Evolutionary conservation across 2,888 invertebrate genomes (phyloP).

Genomic region (Atethmia centrago): DNA sequence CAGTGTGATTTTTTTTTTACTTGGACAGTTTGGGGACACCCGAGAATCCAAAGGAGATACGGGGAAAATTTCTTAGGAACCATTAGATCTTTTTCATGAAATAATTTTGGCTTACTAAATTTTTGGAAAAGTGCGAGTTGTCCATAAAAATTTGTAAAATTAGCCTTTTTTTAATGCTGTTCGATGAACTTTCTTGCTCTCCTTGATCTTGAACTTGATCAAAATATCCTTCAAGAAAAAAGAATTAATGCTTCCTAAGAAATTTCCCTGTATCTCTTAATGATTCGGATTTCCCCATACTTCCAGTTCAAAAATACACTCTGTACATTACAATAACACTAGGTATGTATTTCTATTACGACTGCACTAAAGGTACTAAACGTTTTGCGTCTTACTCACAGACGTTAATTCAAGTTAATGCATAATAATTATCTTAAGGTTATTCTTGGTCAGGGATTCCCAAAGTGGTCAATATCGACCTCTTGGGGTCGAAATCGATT

Average conservation of each 20-base stretch:
- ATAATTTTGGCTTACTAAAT: not conserved
- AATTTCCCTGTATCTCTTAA: not conserved
- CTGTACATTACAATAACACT: not conserved
- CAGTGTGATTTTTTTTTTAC: not conserved
- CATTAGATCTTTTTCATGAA: not conserved
- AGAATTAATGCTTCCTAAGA: not conserved
- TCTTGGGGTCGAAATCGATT: too few species aligned
- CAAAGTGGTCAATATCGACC: too few species aligned
- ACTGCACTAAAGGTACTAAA: conserved; percentile 14
- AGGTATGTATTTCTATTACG: not conserved
- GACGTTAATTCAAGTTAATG: conserved; percentile 19
- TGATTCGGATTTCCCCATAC: not conserved
- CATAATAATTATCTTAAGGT: conserved; percentile 7
- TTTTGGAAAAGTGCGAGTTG: not conserved
- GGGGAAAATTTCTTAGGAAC: not conserved
- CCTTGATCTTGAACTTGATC: not conserved
- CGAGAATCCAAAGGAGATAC: not conserved
- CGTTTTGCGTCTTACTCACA: conserved; percentile 1
- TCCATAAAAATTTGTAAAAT: not conserved
- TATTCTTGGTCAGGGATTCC: too few species aligned
- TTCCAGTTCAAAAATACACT: not conserved
- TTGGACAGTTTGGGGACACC: not conserved
- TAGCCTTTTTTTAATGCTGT: not conserved
- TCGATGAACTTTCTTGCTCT: too few species aligned
- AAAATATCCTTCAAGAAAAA: not conserved